Percentiles rank a stretch among this genome's conserved stretches.
phyloP scores from a whole-genome alignment of 2,113 vertebrate species.

The Chrysochloris asiatica region DNA sequence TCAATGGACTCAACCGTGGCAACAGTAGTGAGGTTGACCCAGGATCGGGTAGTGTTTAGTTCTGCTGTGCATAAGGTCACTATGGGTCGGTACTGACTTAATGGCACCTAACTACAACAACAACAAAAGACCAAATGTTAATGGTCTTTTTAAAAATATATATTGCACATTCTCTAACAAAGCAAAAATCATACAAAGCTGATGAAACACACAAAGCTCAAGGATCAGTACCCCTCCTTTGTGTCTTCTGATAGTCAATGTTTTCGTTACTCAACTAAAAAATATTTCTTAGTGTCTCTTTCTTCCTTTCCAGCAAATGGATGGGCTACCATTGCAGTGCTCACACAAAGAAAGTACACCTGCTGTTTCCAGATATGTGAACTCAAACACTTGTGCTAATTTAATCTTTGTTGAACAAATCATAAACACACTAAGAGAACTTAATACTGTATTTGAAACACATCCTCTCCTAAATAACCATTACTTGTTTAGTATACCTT shows the following conservation, averaged over 20 bases:
- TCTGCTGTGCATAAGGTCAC: too few species aligned
- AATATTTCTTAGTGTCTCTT: background rate
- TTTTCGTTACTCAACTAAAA: background rate
- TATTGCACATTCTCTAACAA: too few species aligned
- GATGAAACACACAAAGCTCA: background rate
- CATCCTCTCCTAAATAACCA: background rate
- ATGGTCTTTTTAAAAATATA: slow-evolving; percentile 5
- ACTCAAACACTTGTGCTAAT: background rate
- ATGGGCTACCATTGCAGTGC: background rate
- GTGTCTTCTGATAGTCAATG: background rate
- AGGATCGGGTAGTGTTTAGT: too few species aligned
- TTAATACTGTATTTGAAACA: slow-evolving; percentile 9
- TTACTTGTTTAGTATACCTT: background rate
- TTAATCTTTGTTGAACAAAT: background rate
- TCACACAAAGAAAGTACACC: background rate
- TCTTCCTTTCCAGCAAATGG: background rate
- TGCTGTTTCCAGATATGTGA: background rate
- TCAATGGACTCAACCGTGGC: too few species aligned
- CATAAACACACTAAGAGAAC: background rate
- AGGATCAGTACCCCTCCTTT: background rate
- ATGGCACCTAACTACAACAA: too few species aligned
- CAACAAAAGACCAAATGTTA: background rate
- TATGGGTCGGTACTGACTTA: too few species aligned
- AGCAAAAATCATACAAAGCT: slow-evolving; percentile 2
- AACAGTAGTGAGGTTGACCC: too few species aligned